phyloP scores from a whole-genome alignment of 2,888 invertebrate species.

The Polydesmus complanatus region DNA sequence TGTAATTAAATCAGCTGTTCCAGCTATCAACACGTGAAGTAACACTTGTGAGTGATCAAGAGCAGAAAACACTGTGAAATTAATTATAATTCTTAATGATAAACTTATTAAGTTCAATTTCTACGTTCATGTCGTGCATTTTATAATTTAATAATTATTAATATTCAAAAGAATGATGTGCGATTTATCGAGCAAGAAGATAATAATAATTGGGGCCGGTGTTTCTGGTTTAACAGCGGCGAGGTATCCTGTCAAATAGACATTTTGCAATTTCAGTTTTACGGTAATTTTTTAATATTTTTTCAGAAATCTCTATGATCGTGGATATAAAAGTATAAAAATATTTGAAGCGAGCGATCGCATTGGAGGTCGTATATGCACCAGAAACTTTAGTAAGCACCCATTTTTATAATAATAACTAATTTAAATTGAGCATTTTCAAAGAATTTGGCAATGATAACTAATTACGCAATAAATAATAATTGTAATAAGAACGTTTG shows the following conservation, averaged over 20 bases:
- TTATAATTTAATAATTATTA: too few species aligned
- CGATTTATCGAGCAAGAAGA: slow-evolving; percentile 14
- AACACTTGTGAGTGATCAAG: neutral
- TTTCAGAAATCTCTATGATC: too few species aligned
- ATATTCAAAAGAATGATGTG: neutral
- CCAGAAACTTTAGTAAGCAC: slow-evolving; percentile 54
- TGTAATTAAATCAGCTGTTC: too few species aligned
- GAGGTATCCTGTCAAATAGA: slow-evolving; percentile 61
- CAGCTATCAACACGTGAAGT: neutral
- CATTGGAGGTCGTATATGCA: slow-evolving; percentile 67
- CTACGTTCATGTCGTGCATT: too few species aligned
- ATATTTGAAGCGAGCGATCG: slow-evolving; percentile 66
- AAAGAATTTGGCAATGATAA: neutral
- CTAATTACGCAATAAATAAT: too few species aligned
- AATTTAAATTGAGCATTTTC: neutral
- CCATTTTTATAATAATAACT: neutral
- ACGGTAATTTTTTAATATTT: too few species aligned
- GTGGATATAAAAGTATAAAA: slow-evolving; percentile 59
- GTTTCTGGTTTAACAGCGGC: slow-evolving; percentile 75
- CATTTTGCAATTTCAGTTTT: too few species aligned
- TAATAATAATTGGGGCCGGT: slow-evolving; percentile 58
- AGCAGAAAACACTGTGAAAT: neutral
- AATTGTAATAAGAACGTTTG: neutral
- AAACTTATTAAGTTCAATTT: too few species aligned
- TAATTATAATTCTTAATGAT: neutral